Base-by-base conservation (phyloP, 2,797 vertebrate species). In the Propithecus perrieri region DNA sequence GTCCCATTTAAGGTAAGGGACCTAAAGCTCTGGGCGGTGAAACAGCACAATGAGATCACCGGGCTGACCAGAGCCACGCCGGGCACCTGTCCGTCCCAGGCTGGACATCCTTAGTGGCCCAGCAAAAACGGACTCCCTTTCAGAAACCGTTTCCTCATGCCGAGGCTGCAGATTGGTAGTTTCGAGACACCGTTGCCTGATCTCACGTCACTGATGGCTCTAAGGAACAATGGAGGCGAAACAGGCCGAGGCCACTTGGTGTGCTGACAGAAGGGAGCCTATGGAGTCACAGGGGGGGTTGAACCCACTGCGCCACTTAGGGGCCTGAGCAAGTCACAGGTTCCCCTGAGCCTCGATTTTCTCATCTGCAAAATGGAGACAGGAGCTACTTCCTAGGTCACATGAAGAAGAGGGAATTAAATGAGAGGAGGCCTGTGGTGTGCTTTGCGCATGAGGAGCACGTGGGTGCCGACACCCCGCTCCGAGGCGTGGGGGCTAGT, bases 351-450 rank as follows among this genome's bases (percentile, higher is more conserved):
- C 28, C 87, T 87, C 28, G 6, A 9, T 50, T 57, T 43, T 83
- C 41, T 89, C 57, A 86, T 43, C 69, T 35, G 17, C 35, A n/a
- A 22, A 79, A 53, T 6, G 5, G 57, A 20, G 57, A 53, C 10
- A 28, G 26, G 35, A 46, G 72, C 63, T 63, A 28, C 69, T n/a
- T 72, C 72, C 7, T 4, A 43, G 33, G 14, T 43, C 17, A 14
- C 38, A 10, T 1, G 30, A 20, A 53, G 67, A 48, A n/a, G 86
- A 86, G 24, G 33, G 38, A 50, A 30, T 13, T 17, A 57, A 38
- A 57, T 4, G 30, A 80, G 79, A 43, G 0, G 14, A 79, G 55
- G 28, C 3, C 0, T 3, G 4, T 1, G 17, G 59, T 26, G 33
- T 13, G 6, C 22, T 46, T 12, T 0, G 7, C 20, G 5, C 46